Evolutionary conservation across 2,113 vertebrate genomes (phyloP).

Genomic region (Platichthys flesus): DNA sequence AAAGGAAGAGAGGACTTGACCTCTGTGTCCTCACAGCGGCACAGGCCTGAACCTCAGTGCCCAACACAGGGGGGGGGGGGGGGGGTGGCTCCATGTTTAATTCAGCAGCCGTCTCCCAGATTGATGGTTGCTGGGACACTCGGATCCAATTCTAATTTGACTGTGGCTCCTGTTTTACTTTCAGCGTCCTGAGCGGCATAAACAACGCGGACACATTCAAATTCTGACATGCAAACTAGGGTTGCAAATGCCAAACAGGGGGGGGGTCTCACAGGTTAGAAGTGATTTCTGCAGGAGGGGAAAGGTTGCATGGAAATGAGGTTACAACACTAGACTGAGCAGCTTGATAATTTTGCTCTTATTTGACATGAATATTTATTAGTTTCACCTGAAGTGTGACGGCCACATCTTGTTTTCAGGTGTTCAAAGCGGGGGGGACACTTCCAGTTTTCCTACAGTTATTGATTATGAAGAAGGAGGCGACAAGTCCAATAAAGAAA

Average conservation of each 20-base stretch:
- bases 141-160: slow-evolving; percentile 15
- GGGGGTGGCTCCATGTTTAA: slow-evolving; percentile 50
- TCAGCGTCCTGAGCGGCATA: slow-evolving; percentile 2
- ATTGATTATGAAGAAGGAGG: no score
- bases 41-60: slow-evolving; percentile 7
- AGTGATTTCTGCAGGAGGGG: slow-evolving; percentile 6
- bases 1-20: not conserved
- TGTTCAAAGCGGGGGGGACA: no score
- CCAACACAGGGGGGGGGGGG: not conserved
- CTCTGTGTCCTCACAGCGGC: not conserved
- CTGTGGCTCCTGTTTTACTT: slow-evolving; percentile 28
- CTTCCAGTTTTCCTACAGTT: no score
- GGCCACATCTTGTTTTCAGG: no score
- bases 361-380: no score
- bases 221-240: slow-evolving; percentile 51
- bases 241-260: not conserved
- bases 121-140: slow-evolving; percentile 30
- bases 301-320: not conserved
- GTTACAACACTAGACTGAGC: not conserved
- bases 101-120: slow-evolving; percentile 44
- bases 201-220: slow-evolving; percentile 39
- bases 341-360: no score
- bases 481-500: no score
- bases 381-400: no score
- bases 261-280: not conserved